Evolutionary conservation across 30 jellyfish, hydroid and myxozoan genomes (phyloP).

Genomic region (Turritopsis rubra): DNA sequence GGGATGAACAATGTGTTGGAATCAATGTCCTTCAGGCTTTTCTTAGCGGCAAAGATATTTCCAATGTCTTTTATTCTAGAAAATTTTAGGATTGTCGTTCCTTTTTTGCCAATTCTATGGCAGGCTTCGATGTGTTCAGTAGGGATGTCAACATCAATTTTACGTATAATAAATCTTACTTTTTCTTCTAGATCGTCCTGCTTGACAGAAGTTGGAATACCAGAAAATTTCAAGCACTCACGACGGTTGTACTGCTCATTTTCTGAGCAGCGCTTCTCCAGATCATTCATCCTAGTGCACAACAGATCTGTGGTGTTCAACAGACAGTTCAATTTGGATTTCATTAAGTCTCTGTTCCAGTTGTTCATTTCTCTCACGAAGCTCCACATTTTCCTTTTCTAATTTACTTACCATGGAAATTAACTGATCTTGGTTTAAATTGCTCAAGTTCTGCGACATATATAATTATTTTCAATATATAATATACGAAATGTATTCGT

Average conservation of each 20-base stretch:
- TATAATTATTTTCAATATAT: neutral
- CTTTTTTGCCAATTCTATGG: constrained; percentile 1
- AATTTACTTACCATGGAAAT: neutral
- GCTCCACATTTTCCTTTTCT: neutral
- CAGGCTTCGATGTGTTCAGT: neutral
- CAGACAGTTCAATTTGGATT: neutral
- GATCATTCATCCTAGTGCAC: neutral
- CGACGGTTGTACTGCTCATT: neutral
- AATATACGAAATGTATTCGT: neutral
- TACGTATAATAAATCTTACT: neutral
- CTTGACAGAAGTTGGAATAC: neutral
- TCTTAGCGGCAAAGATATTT: neutral
- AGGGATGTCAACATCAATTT: constrained; percentile 3
- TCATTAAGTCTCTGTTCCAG: neutral
- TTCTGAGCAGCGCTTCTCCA: neutral
- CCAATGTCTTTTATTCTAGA: neutral
- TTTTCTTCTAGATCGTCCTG: too few relatives aligned
- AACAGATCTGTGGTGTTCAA: constrained; percentile 1
- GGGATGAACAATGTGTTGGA: neutral
- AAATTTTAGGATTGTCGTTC: neutral
- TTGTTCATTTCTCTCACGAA: constrained; percentile 4
- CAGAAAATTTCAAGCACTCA: neutral
- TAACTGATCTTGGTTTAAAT: neutral
- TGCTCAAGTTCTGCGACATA: neutral
- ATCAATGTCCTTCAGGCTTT: neutral